These are phyloP conservation scores for Olivierus martensii DNA, from an alignment of 1,140 invertebrate genomes.

Conservation along the genomic window DNA sequence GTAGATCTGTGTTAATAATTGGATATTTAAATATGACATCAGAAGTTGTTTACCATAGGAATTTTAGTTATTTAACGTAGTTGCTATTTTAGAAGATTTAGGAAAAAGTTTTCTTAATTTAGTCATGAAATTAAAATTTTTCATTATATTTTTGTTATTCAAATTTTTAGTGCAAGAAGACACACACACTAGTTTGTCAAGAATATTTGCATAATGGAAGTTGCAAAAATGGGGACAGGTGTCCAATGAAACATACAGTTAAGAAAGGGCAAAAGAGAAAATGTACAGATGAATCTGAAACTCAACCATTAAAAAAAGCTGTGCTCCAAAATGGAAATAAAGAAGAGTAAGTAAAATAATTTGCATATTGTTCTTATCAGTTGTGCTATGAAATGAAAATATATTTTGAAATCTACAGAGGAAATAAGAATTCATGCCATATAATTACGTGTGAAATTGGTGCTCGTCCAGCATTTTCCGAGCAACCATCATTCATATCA, in stretches of 20 bases:
- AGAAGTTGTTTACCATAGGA: too few species aligned
- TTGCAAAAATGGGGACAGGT: constrained; percentile 11
- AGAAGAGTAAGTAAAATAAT: background rate
- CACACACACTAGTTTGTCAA: constrained; percentile 10
- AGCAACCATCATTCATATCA: constrained; percentile 10
- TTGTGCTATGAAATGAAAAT: background rate
- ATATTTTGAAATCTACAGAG: background rate
- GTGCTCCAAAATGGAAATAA: background rate
- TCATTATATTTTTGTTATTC: too few species aligned
- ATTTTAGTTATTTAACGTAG: too few species aligned
- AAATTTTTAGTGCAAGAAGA: constrained; percentile 15
- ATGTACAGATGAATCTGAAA: background rate
- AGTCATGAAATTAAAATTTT: too few species aligned
- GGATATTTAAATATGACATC: too few species aligned
- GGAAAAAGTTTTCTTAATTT: too few species aligned
- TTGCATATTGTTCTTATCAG: too few species aligned
- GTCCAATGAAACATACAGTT: constrained; percentile 6
- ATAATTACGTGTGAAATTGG: background rate
- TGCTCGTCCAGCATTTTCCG: background rate
- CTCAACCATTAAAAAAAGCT: constrained; percentile 1
- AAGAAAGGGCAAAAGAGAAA: background rate
- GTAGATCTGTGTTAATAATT: too few species aligned
- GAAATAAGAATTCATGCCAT: background rate
- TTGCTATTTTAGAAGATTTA: too few species aligned
- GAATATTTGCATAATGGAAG: constrained; percentile 2